Evolutionary conservation across 2,797 vertebrate genomes (phyloP).

Genomic region (Prionace glauca): DNA sequence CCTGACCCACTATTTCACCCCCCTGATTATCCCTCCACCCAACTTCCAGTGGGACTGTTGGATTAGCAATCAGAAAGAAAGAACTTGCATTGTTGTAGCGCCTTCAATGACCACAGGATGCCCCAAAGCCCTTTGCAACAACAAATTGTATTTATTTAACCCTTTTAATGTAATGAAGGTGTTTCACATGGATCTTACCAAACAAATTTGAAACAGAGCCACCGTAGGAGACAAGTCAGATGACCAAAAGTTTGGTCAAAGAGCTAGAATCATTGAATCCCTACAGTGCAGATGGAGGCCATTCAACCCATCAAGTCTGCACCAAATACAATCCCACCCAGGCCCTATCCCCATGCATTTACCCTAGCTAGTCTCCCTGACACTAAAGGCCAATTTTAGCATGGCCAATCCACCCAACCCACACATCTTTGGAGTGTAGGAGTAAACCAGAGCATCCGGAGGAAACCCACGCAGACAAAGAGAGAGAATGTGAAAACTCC

Average conservation of each 20-base stretch:
- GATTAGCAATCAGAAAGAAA: background rate
- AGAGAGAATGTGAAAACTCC: no score
- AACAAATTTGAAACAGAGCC: background rate
- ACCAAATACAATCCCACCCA: no score
- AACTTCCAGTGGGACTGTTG: background rate
- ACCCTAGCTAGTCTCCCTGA: no score
- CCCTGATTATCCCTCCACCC: background rate
- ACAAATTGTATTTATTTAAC: background rate
- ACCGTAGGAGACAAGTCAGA: background rate
- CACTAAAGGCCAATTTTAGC: no score
- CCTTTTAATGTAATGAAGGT: background rate
- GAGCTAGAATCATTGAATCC: background rate
- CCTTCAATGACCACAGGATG: background rate
- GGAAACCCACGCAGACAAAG: no score
- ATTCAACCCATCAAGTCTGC: no score
- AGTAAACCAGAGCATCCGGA: no score
- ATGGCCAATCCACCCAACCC: no score
- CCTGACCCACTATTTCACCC: background rate
- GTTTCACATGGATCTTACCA: no score
- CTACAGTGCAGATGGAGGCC: no score
- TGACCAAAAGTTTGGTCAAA: background rate
- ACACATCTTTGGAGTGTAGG: no score
- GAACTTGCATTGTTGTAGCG: background rate
- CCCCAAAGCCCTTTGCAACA: background rate
- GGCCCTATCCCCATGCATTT: no score